These are phyloP conservation scores for Rhinoderma darwinii DNA, from an alignment of 2,113 vertebrate genomes.

Conservation along the genomic window DNA sequence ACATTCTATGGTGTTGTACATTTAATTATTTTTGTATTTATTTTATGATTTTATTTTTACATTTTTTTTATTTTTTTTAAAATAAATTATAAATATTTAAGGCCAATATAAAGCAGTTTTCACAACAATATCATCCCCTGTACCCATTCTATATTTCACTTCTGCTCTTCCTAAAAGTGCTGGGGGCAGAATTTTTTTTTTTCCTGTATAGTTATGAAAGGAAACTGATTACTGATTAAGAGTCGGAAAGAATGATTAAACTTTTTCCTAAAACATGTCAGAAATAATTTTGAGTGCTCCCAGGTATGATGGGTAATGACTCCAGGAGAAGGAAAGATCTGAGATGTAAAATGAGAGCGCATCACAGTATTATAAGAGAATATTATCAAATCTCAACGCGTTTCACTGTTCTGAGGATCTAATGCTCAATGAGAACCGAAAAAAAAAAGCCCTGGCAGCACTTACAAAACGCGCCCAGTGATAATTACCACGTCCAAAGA, in stretches of 20 bases:
- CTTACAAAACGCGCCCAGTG: background rate
- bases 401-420: constrained; percentile 14
- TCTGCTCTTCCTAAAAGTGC: constrained; percentile 5
- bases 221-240: constrained; percentile 27
- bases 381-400: constrained; percentile 34
- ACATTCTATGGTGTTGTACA: too few species aligned
- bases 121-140: background rate
- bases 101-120: too few species aligned
- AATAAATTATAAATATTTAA: background rate
- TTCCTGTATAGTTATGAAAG: background rate
- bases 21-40: too few species aligned
- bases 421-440: constrained; percentile 20
- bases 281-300: constrained; percentile 40
- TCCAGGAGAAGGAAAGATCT: constrained; percentile 32
- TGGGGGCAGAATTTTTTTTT: background rate
- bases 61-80: too few species aligned
- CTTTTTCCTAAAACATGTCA: constrained; percentile 53
- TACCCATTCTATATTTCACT: background rate
- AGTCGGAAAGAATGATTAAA: constrained; percentile 42
- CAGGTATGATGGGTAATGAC: constrained; percentile 42
- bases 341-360: constrained; percentile 20
- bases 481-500: background rate
- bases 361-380: constrained; percentile 8
- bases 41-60: too few species aligned
- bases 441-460: background rate